phyloP scores from a whole-genome alignment of 2,888 invertebrate species.

The Quadroppia sp. region DNA sequence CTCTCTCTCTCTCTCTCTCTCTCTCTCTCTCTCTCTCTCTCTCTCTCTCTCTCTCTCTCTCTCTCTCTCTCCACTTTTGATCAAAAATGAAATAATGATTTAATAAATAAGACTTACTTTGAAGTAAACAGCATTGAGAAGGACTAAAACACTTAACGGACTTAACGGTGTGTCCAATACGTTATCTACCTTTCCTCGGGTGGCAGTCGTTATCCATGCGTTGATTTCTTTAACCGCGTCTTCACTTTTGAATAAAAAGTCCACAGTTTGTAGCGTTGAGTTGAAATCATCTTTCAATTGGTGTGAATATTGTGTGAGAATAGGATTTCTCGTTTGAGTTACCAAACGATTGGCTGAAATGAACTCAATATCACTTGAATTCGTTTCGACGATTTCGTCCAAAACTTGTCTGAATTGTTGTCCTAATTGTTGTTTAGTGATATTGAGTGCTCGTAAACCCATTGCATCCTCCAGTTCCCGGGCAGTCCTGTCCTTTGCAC shows the following conservation, averaged over 20 bases:
- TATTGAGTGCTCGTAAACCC: neutral
- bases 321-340: constrained; percentile 10
- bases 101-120: constrained; percentile 48
- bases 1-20: too few relatives aligned
- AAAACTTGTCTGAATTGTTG: constrained; percentile 22
- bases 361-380: constrained; percentile 17
- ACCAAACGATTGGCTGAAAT: constrained; percentile 18
- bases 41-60: constrained; percentile 10
- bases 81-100: neutral
- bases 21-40: constrained; percentile 12
- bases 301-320: constrained; percentile 26
- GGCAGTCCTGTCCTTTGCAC: constrained; percentile 34
- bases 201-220: constrained; percentile 37
- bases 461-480: constrained; percentile 38
- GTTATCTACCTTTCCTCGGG: constrained; percentile 41
- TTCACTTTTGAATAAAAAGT: constrained; percentile 39
- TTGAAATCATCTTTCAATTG: constrained; percentile 42
- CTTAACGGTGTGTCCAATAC: constrained; percentile 39
- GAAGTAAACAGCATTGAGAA: constrained; percentile 57
- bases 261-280: constrained; percentile 40
- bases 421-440: constrained; percentile 25
- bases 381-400: neutral
- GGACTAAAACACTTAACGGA: constrained; percentile 51
- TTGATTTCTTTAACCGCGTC: constrained; percentile 37
- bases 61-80: neutral